These are phyloP conservation scores for Allacma fusca DNA, from an alignment of 2,888 invertebrate genomes.

Conservation along the genomic window DNA sequence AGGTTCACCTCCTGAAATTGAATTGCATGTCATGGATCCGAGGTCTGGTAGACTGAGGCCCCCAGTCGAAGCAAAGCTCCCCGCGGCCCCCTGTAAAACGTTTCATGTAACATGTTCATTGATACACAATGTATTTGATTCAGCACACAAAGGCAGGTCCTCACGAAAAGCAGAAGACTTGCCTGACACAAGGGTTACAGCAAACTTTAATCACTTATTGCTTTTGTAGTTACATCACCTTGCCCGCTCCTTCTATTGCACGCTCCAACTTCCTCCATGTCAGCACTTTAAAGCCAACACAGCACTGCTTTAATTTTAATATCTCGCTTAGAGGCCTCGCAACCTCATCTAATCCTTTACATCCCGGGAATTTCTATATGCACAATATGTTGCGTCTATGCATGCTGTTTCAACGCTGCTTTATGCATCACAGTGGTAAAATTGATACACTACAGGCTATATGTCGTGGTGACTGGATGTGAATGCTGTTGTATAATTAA, in stretches of 20 bases:
- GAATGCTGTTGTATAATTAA: neutral
- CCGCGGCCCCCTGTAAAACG: slow-evolving; percentile 51
- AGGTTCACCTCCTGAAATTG: slow-evolving; percentile 55
- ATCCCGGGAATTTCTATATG: neutral
- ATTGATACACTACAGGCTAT: neutral
- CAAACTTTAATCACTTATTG: no score
- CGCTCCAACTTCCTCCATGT: neutral
- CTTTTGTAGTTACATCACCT: no score
- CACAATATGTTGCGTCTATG: neutral
- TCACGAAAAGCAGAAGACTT: neutral
- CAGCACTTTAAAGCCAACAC: slow-evolving; percentile 12
- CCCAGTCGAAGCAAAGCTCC: slow-evolving; percentile 54
- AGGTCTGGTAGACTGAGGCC: slow-evolving; percentile 57
- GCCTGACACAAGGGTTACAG: neutral
- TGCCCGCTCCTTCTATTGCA: neutral
- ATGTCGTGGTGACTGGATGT: neutral
- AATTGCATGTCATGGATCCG: slow-evolving; percentile 57
- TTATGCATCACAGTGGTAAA: no score
- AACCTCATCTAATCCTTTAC: slow-evolving; percentile 4
- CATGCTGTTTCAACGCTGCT: no score
- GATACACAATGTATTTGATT: neutral
- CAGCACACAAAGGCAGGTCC: neutral
- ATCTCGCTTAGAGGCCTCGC: slow-evolving; percentile 1
- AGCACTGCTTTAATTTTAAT: slow-evolving; percentile 16
- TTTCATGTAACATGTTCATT: neutral